phyloP scores from a whole-genome alignment of 2,797 vertebrate species.

The Philypnodon macrostomus region DNA sequence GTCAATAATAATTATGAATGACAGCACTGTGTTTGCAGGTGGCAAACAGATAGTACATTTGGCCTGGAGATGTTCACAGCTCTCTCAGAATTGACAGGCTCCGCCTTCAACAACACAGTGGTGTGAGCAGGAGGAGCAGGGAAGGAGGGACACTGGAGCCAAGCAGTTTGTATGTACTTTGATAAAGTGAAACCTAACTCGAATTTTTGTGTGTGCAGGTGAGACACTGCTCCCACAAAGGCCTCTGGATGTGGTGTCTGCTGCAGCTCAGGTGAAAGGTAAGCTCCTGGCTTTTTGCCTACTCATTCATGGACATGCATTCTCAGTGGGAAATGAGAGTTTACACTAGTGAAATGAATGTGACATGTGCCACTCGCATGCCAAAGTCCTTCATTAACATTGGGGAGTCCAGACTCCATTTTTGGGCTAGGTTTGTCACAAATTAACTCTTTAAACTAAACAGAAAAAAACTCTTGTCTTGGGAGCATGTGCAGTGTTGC shows the following conservation, averaged over 20 bases:
- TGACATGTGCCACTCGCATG: constrained; percentile 7
- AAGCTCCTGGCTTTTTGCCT: constrained; percentile 48
- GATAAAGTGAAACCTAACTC: constrained; percentile 45
- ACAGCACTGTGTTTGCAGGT: constrained; percentile 29
- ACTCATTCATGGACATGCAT: constrained; percentile 30
- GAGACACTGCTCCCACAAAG: constrained; percentile 53
- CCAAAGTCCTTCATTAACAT: not conserved
- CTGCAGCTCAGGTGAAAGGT: constrained; percentile 70
- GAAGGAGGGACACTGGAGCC: constrained; percentile 19
- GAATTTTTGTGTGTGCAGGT: constrained; percentile 53
- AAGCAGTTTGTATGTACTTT: constrained; percentile 21
- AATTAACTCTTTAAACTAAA: constrained; percentile 25
- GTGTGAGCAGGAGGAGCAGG: constrained; percentile 60
- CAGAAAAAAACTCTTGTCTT: constrained; percentile 41
- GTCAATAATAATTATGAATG: constrained; percentile 5
- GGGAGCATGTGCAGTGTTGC: constrained; percentile 1
- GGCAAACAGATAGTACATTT: constrained; percentile 36
- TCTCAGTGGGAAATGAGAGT: constrained; percentile 2
- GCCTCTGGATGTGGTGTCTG: constrained; percentile 64
- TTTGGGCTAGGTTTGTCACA: constrained; percentile 44
- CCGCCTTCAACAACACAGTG: constrained; percentile 42
- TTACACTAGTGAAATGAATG: constrained; percentile 21
- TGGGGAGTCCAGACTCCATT: constrained; percentile 6
- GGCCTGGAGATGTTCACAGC: constrained; percentile 15
- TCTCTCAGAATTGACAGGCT: constrained; percentile 37